Percentiles rank a stretch among this genome's conserved stretches.
Conservation (phyloP, 1,140 invertebrate genomes). For the Pissodes strobi region DNA sequence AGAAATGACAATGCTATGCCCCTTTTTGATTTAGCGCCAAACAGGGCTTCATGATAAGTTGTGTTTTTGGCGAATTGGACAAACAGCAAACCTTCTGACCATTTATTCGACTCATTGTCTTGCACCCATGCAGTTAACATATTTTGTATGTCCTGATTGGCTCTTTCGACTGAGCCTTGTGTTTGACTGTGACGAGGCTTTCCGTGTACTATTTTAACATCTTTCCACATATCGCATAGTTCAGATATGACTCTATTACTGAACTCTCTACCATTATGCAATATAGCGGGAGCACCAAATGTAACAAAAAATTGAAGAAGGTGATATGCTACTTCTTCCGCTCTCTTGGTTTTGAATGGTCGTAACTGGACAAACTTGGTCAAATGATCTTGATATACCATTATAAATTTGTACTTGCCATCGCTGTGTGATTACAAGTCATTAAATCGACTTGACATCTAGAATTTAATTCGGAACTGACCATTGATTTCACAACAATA, state of each 20-base stretch:
- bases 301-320: constrained; percentile 49
- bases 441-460: constrained; percentile 55
- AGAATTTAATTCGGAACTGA: constrained; percentile 46
- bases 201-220: constrained; percentile 55
- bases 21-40: constrained; percentile 42
- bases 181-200: too few species aligned
- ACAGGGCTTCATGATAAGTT: constrained; percentile 46
- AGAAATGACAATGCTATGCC: too few species aligned
- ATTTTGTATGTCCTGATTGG: constrained; percentile 54
- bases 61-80: constrained; percentile 44
- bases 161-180: constrained; percentile 47
- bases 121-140: constrained; percentile 51
- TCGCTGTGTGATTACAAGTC: constrained; percentile 55
- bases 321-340: constrained; percentile 40
- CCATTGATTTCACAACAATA: constrained; percentile 47
- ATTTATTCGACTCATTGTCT: constrained; percentile 45
- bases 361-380: too few species aligned
- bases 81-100: constrained; percentile 48
- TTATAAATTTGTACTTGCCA: constrained; percentile 54
- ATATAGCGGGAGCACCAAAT: constrained; percentile 50
- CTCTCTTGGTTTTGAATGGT: constrained; percentile 5
- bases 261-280: constrained; percentile 53
- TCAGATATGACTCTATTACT: constrained; percentile 46
- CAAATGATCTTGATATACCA: constrained; percentile 52
- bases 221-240: constrained; percentile 52